phyloP scores from a whole-genome alignment of 2,113 vertebrate genomes.

The Psilopogon haemacephalus region DNA sequence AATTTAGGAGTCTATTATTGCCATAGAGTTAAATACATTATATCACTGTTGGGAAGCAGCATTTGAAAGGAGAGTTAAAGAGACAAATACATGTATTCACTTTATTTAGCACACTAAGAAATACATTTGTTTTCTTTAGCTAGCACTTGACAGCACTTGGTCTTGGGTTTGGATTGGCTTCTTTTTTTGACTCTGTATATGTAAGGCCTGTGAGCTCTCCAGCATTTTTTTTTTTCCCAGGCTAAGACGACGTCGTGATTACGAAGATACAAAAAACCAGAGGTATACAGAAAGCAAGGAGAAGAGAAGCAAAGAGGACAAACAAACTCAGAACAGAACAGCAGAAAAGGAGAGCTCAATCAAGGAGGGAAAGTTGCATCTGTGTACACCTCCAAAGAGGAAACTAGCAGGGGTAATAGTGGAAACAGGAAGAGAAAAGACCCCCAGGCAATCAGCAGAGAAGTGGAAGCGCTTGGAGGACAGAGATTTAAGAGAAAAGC shows the following conservation, averaged over 20 bases:
- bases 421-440: constrained; percentile 75
- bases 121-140: neutral
- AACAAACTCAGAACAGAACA: constrained; percentile 65
- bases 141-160: neutral
- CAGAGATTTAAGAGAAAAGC: constrained; percentile 79
- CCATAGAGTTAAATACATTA: neutral
- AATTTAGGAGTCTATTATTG: neutral
- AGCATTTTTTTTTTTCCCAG: constrained; percentile 60
- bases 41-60: neutral
- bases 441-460: constrained; percentile 73
- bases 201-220: neutral
- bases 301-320: constrained; percentile 76
- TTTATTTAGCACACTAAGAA: neutral
- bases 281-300: constrained; percentile 73
- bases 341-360: constrained; percentile 60
- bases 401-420: constrained; percentile 21
- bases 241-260: constrained; percentile 76
- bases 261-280: constrained; percentile 72
- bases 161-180: neutral
- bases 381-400: constrained; percentile 49
- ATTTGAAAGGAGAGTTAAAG: neutral
- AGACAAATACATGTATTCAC: neutral
- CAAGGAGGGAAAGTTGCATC: constrained; percentile 64
- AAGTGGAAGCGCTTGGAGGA: constrained; percentile 84
- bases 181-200: neutral